Evolutionary conservation across 2,888 invertebrate genomes (phyloP).

Genomic region (Timandra comae): DNA sequence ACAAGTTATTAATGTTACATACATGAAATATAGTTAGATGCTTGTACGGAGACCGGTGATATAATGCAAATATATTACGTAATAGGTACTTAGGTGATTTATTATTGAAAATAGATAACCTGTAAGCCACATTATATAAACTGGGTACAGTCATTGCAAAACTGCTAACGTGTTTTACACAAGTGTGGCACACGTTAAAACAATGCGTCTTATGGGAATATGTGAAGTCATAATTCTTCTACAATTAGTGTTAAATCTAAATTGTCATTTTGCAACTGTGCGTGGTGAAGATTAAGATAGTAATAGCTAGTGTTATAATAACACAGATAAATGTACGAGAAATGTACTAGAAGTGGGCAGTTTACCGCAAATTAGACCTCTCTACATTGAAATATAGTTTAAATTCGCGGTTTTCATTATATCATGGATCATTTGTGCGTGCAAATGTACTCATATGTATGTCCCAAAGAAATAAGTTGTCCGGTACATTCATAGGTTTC

Average conservation of each 20-base stretch:
- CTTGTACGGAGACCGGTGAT: constrained; percentile 1
- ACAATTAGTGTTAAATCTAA: constrained; percentile 39
- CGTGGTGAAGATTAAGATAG: constrained; percentile 27
- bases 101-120: constrained; percentile 25
- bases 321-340: too few relatives aligned
- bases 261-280: constrained; percentile 50
- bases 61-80: constrained; percentile 13
- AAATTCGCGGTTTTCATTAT: too few relatives aligned
- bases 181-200: constrained; percentile 47
- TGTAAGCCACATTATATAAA: constrained; percentile 18
- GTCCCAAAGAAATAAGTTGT: too few relatives aligned
- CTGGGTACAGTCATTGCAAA: constrained; percentile 36
- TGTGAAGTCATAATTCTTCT: constrained; percentile 46
- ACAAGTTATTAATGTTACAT: too few relatives aligned
- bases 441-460: too few relatives aligned
- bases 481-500: too few relatives aligned
- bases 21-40: too few relatives aligned
- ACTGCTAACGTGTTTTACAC: constrained; percentile 53
- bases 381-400: too few relatives aligned
- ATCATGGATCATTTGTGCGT: too few relatives aligned
- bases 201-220: constrained; percentile 62
- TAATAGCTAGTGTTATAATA: too few relatives aligned
- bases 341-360: too few relatives aligned
- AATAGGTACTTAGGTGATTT: constrained; percentile 22
- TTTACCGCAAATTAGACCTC: too few relatives aligned